Evolutionary conservation across 2,113 vertebrate species (phyloP).

Genomic region (Melozone crissalis): DNA sequence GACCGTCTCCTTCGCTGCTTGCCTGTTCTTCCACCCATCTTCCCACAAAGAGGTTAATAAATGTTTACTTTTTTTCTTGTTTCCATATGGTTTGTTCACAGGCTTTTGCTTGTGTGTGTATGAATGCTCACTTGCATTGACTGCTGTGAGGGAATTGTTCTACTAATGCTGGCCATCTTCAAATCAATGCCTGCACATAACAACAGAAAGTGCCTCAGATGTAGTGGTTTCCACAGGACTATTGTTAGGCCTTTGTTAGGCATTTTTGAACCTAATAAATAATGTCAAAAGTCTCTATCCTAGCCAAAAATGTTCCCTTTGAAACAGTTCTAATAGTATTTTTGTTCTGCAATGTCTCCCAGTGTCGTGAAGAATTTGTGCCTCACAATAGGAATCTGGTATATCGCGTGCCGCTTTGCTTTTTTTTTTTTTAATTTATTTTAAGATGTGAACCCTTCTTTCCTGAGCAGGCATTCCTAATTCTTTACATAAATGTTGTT

Average conservation of each 20-base stretch:
- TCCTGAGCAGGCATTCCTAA: not conserved
- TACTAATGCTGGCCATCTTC: constrained; percentile 68
- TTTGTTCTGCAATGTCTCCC: constrained; percentile 82
- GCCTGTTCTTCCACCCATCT: constrained; percentile 79
- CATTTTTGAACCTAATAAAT: constrained; percentile 89
- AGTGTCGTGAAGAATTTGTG: constrained; percentile 82
- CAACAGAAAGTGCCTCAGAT: constrained; percentile 82
- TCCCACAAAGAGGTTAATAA: constrained; percentile 82
- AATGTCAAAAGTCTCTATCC: constrained; percentile 88
- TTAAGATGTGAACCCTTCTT: not conserved
- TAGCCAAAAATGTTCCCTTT: constrained; percentile 84
- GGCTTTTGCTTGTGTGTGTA: constrained; percentile 71
- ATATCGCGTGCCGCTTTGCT: constrained; percentile 79
- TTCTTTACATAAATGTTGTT: not conserved
- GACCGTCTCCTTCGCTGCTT: constrained; percentile 64
- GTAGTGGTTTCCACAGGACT: constrained; percentile 81
- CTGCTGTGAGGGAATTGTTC: constrained; percentile 86
- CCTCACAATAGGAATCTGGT: constrained; percentile 80
- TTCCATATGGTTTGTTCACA: constrained; percentile 83
- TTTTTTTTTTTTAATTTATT: not conserved
- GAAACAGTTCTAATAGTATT: constrained; percentile 90
- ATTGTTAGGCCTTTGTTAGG: constrained; percentile 82
- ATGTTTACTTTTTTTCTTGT: constrained; percentile 68
- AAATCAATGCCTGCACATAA: constrained; percentile 78
- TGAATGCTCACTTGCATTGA: constrained; percentile 76